Evolutionary conservation across 2,888 invertebrate genomes (phyloP).

Genomic region (Crepidodera aurea): DNA sequence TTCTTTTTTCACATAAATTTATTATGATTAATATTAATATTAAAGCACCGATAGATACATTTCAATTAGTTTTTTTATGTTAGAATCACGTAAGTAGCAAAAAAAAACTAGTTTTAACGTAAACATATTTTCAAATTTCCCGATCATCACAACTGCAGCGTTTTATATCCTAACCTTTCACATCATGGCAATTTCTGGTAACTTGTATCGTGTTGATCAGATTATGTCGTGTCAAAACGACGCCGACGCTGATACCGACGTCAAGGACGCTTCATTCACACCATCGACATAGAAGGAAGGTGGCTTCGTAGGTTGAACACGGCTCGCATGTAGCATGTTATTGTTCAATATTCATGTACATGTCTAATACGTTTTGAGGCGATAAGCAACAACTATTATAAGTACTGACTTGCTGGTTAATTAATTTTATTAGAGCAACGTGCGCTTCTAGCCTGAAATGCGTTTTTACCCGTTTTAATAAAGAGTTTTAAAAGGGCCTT

Average conservation of each 20-base stretch:
- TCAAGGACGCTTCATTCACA: conserved; percentile 22
- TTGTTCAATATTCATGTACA: conserved; percentile 25
- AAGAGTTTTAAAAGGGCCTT: not conserved
- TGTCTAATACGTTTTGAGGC: conserved; percentile 25
- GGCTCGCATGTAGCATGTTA: conserved; percentile 18
- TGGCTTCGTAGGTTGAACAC: conserved; percentile 14
- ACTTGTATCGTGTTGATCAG: conserved; percentile 24
- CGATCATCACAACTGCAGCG: too few species aligned
- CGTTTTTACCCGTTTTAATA: not conserved
- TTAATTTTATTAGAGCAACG: conserved; percentile 11
- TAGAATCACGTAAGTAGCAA: too few species aligned
- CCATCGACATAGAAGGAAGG: conserved; percentile 16
- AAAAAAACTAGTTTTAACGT: too few species aligned
- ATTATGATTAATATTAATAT: too few species aligned
- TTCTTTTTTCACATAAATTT: too few species aligned
- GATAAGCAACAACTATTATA: conserved; percentile 23
- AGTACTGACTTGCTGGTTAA: conserved; percentile 14
- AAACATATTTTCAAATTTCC: too few species aligned
- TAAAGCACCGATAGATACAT: too few species aligned
- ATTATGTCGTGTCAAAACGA: conserved; percentile 23
- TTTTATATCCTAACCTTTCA: too few species aligned
- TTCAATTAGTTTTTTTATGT: too few species aligned
- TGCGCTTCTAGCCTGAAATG: not conserved
- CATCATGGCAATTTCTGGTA: conserved; percentile 1
- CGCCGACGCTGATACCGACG: conserved; percentile 7